These are phyloP conservation scores for Drosophila recens DNA, from an alignment of 2,888 invertebrate species.

Conservation along the genomic window DNA sequence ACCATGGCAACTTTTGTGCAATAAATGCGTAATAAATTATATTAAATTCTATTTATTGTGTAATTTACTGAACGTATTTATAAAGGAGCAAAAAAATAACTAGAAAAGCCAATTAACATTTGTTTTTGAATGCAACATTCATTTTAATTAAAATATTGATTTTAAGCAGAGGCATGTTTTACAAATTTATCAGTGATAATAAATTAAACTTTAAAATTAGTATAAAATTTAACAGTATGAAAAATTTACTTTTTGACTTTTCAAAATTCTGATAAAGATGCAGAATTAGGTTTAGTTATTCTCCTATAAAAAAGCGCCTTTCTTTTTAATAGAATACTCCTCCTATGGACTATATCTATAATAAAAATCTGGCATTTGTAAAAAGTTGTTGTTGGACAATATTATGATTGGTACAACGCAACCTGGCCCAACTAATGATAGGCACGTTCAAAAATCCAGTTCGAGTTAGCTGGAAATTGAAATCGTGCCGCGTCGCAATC, in stretches of 20 bases:
- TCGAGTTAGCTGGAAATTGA: constrained; percentile 52
- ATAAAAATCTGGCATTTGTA: constrained; percentile 1
- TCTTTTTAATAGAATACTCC: not conserved
- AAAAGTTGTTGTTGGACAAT: constrained; percentile 26
- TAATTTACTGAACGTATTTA: not conserved
- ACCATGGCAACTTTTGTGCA: constrained; percentile 63
- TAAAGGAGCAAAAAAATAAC: not conserved
- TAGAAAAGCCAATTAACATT: constrained; percentile 10
- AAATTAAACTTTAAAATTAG: not conserved
- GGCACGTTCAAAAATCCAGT: constrained; percentile 45
- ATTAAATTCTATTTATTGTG: constrained; percentile 1
- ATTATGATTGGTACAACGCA: constrained; percentile 26
- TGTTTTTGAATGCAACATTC: not conserved
- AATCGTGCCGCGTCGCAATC: constrained; percentile 71
- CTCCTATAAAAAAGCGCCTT: not conserved
- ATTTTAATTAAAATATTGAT: constrained; percentile 11
- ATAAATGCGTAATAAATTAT: constrained; percentile 37
- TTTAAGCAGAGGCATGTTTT: not conserved
- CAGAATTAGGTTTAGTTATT: not conserved
- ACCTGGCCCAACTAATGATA: constrained; percentile 56
- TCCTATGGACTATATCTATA: not conserved
- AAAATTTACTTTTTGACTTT: not conserved
- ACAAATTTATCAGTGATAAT: not conserved
- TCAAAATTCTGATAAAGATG: not conserved
- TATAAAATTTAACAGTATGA: not conserved